A percentile compares a stretch with the other conserved stretches of the same genome.
phyloP scores from a whole-genome alignment of 2,113 vertebrate genomes.

The Spermophilus dauricus region DNA sequence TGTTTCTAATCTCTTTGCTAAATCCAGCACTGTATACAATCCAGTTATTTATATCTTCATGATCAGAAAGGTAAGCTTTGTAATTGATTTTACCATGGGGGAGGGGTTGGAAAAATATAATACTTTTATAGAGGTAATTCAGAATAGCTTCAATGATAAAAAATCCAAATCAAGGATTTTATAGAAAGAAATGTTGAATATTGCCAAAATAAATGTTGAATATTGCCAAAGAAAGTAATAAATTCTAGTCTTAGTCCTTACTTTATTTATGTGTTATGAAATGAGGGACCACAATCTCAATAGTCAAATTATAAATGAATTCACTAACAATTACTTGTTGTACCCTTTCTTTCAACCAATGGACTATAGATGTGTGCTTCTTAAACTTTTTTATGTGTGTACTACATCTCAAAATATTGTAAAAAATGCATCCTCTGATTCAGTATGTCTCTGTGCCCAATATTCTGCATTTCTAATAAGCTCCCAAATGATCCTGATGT shows the following conservation, averaged over 20 bases:
- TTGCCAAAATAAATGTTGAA: neutral
- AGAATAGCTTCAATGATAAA: neutral
- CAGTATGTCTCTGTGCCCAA: neutral
- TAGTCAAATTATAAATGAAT: neutral
- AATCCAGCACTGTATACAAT: constrained; percentile 95
- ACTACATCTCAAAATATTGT: neutral
- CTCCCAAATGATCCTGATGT: neutral
- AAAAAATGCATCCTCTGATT: neutral
- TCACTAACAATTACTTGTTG: neutral
- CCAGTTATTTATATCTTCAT: constrained; percentile 95
- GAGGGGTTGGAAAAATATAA: neutral
- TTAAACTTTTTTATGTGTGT: neutral
- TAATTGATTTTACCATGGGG: neutral
- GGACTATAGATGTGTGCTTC: neutral
- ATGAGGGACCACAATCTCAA: neutral
- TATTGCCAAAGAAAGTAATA: neutral
- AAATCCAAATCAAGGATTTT: neutral
- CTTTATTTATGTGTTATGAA: constrained; percentile 24
- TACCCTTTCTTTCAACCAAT: neutral
- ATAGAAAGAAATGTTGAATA: neutral
- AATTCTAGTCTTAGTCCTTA: neutral
- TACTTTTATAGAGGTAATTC: neutral
- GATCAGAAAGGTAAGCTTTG: constrained; percentile 93
- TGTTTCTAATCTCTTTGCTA: constrained; percentile 95
- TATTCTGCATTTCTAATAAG: neutral